Evolutionary conservation across 2,113 vertebrate species (phyloP), one percentile per base, ranked within the genome.

Genomic region (Clarias batrachus): DNA sequence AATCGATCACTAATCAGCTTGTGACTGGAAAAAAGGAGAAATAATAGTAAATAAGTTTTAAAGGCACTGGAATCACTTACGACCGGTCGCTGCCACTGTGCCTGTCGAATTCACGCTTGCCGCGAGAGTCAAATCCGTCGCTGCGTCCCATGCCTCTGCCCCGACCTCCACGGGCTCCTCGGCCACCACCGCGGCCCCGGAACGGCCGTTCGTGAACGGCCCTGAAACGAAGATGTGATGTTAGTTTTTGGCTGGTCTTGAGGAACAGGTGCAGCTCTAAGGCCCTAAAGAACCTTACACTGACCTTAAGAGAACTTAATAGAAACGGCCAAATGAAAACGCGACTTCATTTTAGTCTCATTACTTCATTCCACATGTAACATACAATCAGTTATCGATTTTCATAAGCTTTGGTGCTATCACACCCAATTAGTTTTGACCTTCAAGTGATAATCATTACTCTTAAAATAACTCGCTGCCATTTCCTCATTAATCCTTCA

Each of bases 71-170:
- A 86, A 91, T 91, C 90, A 96, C 98, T 97, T 96, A 99, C 98
- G 97, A 96, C 96, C 96, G 94, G 94, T 99, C 98, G 23, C 97
- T 99, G 94, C 98, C 98, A 57, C 98, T 99, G 90, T 99, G 98
- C 89, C 98, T 95, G 92, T 99, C 98, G 87, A 99, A 99, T 94
- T 99, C 98, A 57, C 98, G 97, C 37, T 99, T 99, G 92, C 98
- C 98, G 65, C 98, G 94, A 1, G 97, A 96, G 92, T 99, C 98
- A 89, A 99, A 99, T 23, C 98, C 98, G 56, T 99, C 98, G 1
- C 94, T 95, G 91, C 97, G 95, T 89, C 97, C 97, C 93, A 99
- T 94, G 52, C 97, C 98, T 16, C 98, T 97, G 0, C 98, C 98
- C 1, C 98, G 96, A 33, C 96, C 96, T 0, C 97, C 97, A 0